Conservation (phyloP, 2,797 vertebrate species). For the Phataginus tetradactyla region DNA sequence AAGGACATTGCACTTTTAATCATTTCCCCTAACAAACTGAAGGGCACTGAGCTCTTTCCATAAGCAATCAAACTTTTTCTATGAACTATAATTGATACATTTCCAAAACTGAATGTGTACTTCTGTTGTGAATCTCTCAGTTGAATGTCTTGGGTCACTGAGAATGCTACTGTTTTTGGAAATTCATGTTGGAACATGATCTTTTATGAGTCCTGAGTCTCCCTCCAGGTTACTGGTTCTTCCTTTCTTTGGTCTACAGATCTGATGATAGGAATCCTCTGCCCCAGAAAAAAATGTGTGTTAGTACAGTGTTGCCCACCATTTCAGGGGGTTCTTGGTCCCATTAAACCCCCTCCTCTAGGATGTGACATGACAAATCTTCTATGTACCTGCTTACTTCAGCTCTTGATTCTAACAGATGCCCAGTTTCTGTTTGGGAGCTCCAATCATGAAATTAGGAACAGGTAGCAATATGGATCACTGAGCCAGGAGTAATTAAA, state of each 20-base stretch:
- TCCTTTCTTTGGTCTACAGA: conserved; percentile 10
- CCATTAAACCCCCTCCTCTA: neutral
- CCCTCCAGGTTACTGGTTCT: neutral
- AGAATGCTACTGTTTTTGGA: conserved; percentile 41
- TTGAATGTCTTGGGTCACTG: neutral
- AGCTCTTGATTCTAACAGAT: neutral
- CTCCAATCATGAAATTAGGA: neutral
- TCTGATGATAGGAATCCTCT: neutral
- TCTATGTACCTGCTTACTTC: neutral
- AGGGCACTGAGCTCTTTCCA: neutral
- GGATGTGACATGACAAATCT: neutral
- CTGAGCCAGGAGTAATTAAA: conserved; percentile 7
- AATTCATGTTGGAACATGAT: conserved; percentile 28
- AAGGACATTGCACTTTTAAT: neutral
- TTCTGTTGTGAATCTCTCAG: neutral
- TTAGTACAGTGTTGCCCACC: neutral
- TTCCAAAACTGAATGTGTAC: neutral
- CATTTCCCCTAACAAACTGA: neutral
- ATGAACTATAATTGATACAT: neutral
- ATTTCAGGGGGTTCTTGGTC: neutral
- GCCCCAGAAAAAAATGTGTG: neutral
- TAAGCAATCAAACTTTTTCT: neutral
- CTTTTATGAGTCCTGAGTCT: neutral
- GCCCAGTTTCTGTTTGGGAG: neutral
- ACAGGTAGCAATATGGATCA: neutral